A percentile compares a stretch with the other conserved stretches of the same genome.
Evolutionary conservation across 2,888 invertebrate species (phyloP).

Genomic region (Matsumyia berberina): DNA sequence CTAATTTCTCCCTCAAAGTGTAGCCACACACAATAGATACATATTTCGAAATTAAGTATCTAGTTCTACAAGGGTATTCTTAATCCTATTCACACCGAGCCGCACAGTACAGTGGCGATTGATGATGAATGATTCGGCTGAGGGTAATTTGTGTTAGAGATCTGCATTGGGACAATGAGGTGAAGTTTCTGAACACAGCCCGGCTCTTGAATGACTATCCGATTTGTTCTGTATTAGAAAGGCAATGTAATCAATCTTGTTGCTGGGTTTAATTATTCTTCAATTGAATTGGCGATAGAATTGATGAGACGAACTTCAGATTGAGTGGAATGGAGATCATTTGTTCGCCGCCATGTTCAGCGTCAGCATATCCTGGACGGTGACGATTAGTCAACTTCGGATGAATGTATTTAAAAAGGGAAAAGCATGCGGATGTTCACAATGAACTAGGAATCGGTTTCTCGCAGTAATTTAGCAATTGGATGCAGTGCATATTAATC

Average conservation of each 20-base stretch:
- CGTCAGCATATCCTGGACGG: background rate
- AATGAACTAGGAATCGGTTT: background rate
- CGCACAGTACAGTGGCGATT: slow-evolving; percentile 40
- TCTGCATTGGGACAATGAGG: slow-evolving; percentile 36
- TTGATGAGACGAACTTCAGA: slow-evolving; percentile 33
- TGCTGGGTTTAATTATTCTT: slow-evolving; percentile 61
- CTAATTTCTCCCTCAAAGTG: slow-evolving; percentile 32
- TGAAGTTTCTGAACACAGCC: background rate
- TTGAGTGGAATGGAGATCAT: slow-evolving; percentile 14
- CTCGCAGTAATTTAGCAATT: background rate
- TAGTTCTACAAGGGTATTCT: slow-evolving; percentile 19
- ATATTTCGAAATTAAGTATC: slow-evolving; percentile 40
- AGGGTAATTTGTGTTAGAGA: slow-evolving; percentile 51
- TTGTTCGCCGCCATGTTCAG: background rate
- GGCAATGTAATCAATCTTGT: slow-evolving; percentile 54
- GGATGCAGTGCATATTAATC: slow-evolving; percentile 9
- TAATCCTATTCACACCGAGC: slow-evolving; percentile 33
- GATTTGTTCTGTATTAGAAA: slow-evolving; percentile 66
- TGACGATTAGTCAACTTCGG: slow-evolving; percentile 34
- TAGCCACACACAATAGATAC: slow-evolving; percentile 37
- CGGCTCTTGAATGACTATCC: background rate
- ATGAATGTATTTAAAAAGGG: slow-evolving; percentile 15
- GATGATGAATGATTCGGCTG: slow-evolving; percentile 62
- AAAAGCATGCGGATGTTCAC: slow-evolving; percentile 31
- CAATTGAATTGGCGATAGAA: slow-evolving; percentile 60